Evolutionary conservation across 2,113 vertebrate species (phyloP).

Genomic region (Casuarius casuarius): DNA sequence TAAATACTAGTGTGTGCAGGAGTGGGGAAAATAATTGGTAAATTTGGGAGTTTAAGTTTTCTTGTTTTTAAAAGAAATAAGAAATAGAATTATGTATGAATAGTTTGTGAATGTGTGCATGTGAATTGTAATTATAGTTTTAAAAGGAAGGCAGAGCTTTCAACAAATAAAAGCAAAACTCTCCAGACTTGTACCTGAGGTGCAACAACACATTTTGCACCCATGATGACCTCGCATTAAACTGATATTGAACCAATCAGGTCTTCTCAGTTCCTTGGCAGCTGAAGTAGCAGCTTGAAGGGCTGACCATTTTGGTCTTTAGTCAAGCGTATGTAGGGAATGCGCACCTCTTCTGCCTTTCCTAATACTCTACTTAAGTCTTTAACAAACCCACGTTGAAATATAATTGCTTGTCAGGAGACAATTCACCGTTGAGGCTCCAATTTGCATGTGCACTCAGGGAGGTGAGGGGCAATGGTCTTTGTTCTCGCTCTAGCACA

Average conservation of each 20-base stretch:
- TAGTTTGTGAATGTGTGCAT: rapidly evolving
- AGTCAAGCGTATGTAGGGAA: rapidly evolving
- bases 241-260: background rate
- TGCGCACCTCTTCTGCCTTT: background rate
- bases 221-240: background rate
- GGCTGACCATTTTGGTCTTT: rapidly evolving
- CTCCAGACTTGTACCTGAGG: background rate
- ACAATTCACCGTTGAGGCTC: background rate
- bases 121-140: background rate
- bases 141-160: background rate
- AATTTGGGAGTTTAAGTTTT: background rate
- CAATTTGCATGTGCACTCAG: background rate
- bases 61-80: background rate
- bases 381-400: background rate
- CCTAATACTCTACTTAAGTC: background rate
- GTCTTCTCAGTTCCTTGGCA: background rate
- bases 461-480: rapidly evolving
- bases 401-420: background rate
- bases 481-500: background rate
- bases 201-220: background rate
- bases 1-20: background rate
- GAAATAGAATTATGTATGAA: background rate
- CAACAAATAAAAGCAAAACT: background rate
- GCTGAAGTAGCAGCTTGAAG: background rate
- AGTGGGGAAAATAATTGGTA: background rate